phyloP scores from a whole-genome alignment of 2,888 invertebrate species.

The Campoplex capitator region DNA sequence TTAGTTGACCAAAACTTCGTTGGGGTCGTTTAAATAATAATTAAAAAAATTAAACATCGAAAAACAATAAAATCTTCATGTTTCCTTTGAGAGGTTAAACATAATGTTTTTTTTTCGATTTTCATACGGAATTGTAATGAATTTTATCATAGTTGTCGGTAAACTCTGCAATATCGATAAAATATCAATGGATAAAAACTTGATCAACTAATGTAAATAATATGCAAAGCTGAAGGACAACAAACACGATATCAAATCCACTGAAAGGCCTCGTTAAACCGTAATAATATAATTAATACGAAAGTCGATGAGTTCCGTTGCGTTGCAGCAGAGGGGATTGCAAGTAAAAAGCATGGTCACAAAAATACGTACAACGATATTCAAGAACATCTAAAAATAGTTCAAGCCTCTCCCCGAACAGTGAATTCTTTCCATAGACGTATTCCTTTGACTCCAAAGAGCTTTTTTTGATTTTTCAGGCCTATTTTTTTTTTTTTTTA shows the following conservation, averaged over 20 bases:
- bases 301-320: slow-evolving; percentile 22
- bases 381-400: slow-evolving; percentile 69
- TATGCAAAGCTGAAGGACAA: slow-evolving; percentile 57
- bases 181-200: no score
- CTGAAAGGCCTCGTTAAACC: not conserved
- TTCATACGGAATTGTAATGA: no score
- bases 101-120: no score
- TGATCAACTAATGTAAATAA: slow-evolving; percentile 17
- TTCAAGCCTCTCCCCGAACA: slow-evolving; percentile 65
- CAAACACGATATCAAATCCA: slow-evolving; percentile 30
- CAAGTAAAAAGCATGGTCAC: slow-evolving; percentile 20
- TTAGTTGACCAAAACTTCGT: no score
- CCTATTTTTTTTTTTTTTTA: slow-evolving; percentile 3
- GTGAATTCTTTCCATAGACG: slow-evolving; percentile 50
- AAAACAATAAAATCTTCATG: not conserved
- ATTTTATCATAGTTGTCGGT: no score
- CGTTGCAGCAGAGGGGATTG: slow-evolving; percentile 34
- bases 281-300: slow-evolving; percentile 25
- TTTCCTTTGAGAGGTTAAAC: no score
- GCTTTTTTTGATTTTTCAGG: not conserved
- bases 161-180: no score
- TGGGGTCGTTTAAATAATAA: not conserved
- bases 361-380: slow-evolving; percentile 44
- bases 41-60: not conserved
- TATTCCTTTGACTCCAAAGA: not conserved